These are phyloP conservation scores for Indicator maculatus DNA, from an alignment of 2,113 vertebrate species.

Conservation along the genomic window DNA sequence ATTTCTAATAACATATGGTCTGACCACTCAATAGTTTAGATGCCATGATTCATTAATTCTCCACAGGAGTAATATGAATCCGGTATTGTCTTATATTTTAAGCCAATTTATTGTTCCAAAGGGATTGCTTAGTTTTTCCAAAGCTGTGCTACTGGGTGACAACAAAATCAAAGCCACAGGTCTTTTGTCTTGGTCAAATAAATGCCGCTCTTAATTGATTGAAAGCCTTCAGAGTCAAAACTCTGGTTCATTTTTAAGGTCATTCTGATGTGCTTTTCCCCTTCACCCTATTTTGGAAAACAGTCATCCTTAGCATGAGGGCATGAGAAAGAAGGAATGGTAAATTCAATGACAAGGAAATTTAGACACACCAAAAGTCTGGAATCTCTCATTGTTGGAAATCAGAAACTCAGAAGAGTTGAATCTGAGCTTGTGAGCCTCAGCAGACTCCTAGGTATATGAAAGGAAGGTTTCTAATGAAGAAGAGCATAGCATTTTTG, in stretches of 20 bases:
- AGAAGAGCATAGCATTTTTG: background rate
- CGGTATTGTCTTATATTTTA: constrained; percentile 73
- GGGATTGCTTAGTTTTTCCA: constrained; percentile 44
- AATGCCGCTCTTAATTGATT: background rate
- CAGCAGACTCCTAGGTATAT: background rate
- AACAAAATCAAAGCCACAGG: constrained; percentile 23
- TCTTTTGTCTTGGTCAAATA: constrained; percentile 36
- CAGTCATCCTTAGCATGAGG: background rate
- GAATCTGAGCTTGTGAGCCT: background rate
- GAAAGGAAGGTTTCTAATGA: background rate
- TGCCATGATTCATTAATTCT: constrained; percentile 78
- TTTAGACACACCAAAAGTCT: background rate
- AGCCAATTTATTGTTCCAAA: constrained; percentile 69
- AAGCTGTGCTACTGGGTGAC: background rate
- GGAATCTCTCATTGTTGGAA: background rate
- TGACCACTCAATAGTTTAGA: constrained; percentile 62
- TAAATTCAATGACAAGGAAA: background rate
- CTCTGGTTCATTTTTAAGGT: background rate
- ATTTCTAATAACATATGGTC: constrained; percentile 66
- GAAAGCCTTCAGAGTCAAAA: background rate
- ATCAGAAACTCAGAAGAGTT: background rate
- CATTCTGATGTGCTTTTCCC: background rate
- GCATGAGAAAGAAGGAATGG: background rate
- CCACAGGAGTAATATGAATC: constrained; percentile 69
- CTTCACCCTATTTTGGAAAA: background rate